phyloP scores from a whole-genome alignment of 2,113 vertebrate species.

The Pitta sordida region DNA sequence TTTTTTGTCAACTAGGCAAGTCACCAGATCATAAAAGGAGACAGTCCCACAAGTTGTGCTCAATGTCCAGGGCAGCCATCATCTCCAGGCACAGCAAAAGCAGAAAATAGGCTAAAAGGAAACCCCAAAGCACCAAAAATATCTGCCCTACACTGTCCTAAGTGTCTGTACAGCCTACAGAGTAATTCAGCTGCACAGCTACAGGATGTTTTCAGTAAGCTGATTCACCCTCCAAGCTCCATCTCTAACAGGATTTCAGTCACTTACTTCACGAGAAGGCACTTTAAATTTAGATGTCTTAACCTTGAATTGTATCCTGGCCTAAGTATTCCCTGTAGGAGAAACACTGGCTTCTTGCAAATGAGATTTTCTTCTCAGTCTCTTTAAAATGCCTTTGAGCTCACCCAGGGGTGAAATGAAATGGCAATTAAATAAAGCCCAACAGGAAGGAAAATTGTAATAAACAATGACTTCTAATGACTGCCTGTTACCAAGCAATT shows the following conservation, averaged over 20 bases:
- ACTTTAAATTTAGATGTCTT: not conserved
- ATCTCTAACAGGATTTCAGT: not conserved
- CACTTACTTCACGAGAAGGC: not conserved
- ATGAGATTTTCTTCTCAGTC: not conserved
- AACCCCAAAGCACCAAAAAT: not conserved
- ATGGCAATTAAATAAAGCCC: not conserved
- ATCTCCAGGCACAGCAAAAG: not conserved
- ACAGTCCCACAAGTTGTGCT: not conserved
- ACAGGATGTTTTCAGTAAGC: not conserved
- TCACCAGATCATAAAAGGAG: too few relatives aligned
- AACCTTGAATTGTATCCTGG: not conserved
- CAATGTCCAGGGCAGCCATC: fast-evolving
- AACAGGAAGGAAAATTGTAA: not conserved
- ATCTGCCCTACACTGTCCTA: not conserved
- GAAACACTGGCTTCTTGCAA: not conserved
- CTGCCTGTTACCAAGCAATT: not conserved
- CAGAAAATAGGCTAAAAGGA: not conserved
- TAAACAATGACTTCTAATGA: not conserved
- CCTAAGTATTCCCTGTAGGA: not conserved
- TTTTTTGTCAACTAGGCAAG: too few relatives aligned
- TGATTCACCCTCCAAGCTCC: not conserved
- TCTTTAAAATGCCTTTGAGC: not conserved
- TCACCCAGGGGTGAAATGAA: not conserved
- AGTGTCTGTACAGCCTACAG: fast-evolving
- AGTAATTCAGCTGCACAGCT: not conserved